These are phyloP conservation scores for Oceanodroma leucorhoa DNA, from an alignment of 2,797 vertebrate genomes.

Conservation along the genomic window DNA sequence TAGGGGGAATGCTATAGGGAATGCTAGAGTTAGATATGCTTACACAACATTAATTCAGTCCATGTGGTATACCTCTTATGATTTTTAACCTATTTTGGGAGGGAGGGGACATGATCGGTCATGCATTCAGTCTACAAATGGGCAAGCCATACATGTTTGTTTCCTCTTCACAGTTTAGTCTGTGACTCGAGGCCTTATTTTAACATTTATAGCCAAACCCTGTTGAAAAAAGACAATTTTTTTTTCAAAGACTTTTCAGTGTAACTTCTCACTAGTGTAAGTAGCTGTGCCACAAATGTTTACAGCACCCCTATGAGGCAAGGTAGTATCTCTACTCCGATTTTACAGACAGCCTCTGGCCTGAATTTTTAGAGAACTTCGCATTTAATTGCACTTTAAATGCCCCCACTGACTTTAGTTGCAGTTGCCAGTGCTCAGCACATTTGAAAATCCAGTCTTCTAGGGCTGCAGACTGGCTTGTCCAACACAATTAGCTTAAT, in stretches of 20 bases:
- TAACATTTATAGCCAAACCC: neutral
- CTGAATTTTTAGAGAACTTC: neutral
- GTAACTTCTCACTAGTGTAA: neutral
- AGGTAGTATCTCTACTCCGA: neutral
- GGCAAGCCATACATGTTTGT: neutral
- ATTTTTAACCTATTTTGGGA: neutral
- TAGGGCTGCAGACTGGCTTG: neutral
- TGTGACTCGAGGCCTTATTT: neutral
- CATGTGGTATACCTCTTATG: neutral
- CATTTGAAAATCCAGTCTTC: constrained; percentile 35
- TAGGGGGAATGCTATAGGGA: neutral
- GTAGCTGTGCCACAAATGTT: neutral
- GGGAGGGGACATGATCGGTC: fast-evolving
- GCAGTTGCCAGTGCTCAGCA: constrained; percentile 10
- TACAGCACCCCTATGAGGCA: neutral
- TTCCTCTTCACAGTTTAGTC: neutral
- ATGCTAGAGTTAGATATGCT: neutral
- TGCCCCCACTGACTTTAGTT: neutral
- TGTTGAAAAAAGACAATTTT: neutral
- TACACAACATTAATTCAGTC: neutral
- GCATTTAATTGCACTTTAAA: neutral
- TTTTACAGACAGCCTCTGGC: neutral
- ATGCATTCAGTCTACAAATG: neutral
- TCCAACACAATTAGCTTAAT: constrained; percentile 36
- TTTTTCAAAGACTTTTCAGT: neutral